A percentile compares a stretch with the other conserved stretches of the same genome.
Evolutionary conservation across 1,140 invertebrate genomes (phyloP).

Genomic region (Drosophila burlai): DNA sequence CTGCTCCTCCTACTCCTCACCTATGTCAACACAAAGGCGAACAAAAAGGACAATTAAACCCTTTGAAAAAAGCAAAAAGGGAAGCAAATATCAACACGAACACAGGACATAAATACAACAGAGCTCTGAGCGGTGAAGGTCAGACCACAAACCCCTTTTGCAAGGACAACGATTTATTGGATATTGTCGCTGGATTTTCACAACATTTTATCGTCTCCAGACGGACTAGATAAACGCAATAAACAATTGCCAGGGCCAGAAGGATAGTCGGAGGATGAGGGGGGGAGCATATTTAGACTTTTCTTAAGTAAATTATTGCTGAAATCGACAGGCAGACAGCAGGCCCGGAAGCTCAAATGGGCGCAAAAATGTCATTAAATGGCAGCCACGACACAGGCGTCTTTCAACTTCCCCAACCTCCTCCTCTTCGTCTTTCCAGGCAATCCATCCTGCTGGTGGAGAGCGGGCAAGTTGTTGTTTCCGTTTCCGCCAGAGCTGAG

Average conservation of each 20-base stretch:
- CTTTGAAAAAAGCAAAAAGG: constrained; percentile 65
- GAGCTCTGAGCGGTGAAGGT: constrained; percentile 50
- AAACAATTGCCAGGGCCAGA: constrained; percentile 61
- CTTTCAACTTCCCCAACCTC: constrained; percentile 10
- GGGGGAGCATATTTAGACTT: constrained; percentile 63
- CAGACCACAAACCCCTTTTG: constrained; percentile 29
- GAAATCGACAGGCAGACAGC: constrained; percentile 63
- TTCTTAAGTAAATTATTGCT: constrained; percentile 81
- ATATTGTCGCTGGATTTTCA: constrained; percentile 78
- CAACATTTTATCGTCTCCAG: constrained; percentile 73
- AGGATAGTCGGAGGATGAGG: background rate
- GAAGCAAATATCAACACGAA: constrained; percentile 65
- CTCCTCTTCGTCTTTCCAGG: background rate
- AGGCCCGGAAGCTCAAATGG: constrained; percentile 73
- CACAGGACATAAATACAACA: constrained; percentile 26
- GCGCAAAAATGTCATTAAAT: constrained; percentile 81
- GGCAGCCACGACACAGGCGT: constrained; percentile 41
- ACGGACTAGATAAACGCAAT: constrained; percentile 73
- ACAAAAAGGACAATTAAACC: constrained; percentile 81
- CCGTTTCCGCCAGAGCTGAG: constrained; percentile 72
- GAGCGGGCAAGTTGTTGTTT: constrained; percentile 77
- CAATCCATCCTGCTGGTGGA: constrained; percentile 19
- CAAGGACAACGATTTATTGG: constrained; percentile 69
- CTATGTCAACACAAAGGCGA: constrained; percentile 71
- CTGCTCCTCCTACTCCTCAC: constrained; percentile 21